These are phyloP conservation scores for Keiferia lycopersicella DNA, from an alignment of 2,888 invertebrate genomes.

Conservation along the genomic window DNA sequence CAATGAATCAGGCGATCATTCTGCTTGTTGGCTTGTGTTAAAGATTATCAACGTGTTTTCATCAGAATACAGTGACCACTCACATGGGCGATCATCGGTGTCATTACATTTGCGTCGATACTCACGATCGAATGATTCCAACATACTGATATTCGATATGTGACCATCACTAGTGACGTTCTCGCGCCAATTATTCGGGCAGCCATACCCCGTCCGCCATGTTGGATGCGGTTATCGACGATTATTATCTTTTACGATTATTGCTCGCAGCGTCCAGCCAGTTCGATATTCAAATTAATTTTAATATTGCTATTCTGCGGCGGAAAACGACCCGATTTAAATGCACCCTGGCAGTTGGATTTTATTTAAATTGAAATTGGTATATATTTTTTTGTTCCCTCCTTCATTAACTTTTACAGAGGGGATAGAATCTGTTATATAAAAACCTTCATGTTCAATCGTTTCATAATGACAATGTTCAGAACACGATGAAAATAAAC, in stretches of 20 bases:
- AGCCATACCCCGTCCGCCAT: conserved; percentile 40
- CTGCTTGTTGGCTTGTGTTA: background rate
- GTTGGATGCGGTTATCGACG: conserved; percentile 39
- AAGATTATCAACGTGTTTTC: background rate
- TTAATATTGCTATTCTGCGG: conserved; percentile 42
- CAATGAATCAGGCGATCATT: no score
- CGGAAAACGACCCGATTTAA: conserved; percentile 42
- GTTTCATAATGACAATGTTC: no score
- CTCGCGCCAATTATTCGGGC: conserved; percentile 47
- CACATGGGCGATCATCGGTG: background rate
- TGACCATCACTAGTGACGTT: conserved; percentile 12
- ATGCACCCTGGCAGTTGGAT: conserved; percentile 37
- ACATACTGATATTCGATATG: conserved; percentile 8
- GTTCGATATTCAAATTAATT: conserved; percentile 45
- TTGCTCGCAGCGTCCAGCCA: conserved; percentile 33
- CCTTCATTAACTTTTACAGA: background rate
- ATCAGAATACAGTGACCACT: background rate
- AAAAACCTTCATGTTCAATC: background rate
- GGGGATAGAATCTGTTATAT: conserved; percentile 3
- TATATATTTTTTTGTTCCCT: background rate
- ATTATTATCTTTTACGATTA: conserved; percentile 58
- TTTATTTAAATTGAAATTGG: conserved; percentile 9
- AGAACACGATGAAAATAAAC: no score
- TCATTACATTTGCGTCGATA: background rate
- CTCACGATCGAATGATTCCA: background rate